Base-by-base conservation (phyloP, 1,140 invertebrate genomes). In the Drosophila tristis region DNA sequence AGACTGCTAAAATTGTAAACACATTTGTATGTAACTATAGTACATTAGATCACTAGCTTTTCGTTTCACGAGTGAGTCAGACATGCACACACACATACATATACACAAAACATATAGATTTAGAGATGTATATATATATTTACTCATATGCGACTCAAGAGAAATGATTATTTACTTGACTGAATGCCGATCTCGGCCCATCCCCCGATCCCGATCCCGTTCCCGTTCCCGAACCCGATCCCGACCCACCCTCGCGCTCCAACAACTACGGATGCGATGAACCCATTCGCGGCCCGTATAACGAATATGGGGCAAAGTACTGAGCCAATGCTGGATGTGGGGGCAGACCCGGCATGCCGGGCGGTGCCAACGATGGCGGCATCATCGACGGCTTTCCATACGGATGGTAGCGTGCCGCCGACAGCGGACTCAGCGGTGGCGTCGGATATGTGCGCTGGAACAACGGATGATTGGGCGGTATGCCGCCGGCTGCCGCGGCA, bases 281-380 rank as follows among this genome's bases (percentile, higher is more conserved):
- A 2, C 96, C 95, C 56, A 96, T 93, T 80, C 97, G 94, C 26
- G 97, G 96, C n/a, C 96, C 96, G 84, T 98, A 98, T 20, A 98
- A 92, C 16, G 96, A 95, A 91, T 97, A 97, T 1, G 97, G 96
- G 2, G 96, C 96, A 87, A 97, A 96, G 90, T 97, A 97, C 20
- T 95, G 95, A 2, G 94, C 95, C 75, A 95, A 93, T 45, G 94
- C 95, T 20, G 95, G 94, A 91, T 95, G 94, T 43, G 94, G 94
- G 20, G 95, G 95, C 25, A 93, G 80, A 23, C 94, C 94, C 80
- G 94, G 91, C 78, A 95, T 80, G 58, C 95, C 91, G 67, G 94
- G 93, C 78, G 85, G 86, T 8, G 62, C 79, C 56, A 92, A 26
- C 6, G 90, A 89, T 29, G 91, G 89, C 26, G 92, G 92, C 70